A percentile compares a stretch with the other conserved stretches of the same genome.
These are phyloP conservation scores for Phrynocephalus vlangalii DNA, from an alignment of 2,797 vertebrate species.

Conservation along the genomic window DNA sequence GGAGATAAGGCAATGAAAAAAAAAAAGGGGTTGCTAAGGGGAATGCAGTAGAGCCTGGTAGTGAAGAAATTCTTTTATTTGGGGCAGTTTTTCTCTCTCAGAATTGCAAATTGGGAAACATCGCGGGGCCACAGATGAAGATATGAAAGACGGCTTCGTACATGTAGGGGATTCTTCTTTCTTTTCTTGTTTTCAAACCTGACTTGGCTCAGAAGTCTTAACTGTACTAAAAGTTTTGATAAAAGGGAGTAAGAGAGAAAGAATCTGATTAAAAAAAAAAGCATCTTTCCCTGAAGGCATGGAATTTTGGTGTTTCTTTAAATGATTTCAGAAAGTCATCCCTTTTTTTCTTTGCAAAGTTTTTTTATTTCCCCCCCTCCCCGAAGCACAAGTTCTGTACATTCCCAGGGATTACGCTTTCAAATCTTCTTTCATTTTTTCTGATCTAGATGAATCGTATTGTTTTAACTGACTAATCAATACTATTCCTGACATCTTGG, in stretches of 20 bases:
- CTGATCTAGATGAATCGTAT: slow-evolving; percentile 52
- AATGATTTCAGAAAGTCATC: slow-evolving; percentile 43
- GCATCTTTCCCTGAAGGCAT: slow-evolving; percentile 33
- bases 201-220: slow-evolving; percentile 21
- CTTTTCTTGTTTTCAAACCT: slow-evolving; percentile 6
- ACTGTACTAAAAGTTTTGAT: slow-evolving; percentile 37
- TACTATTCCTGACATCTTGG: not conserved
- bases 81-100: not conserved
- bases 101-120: not conserved
- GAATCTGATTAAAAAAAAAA: not conserved
- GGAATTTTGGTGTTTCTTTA: slow-evolving; percentile 48
- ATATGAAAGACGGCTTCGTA: not conserved
- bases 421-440: slow-evolving; percentile 43
- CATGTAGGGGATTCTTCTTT: not conserved
- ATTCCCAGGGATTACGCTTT: slow-evolving; percentile 37
- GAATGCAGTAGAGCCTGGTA: not conserved
- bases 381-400: slow-evolving; percentile 39
- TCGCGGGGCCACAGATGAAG: not conserved
- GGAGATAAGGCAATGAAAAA: too few relatives aligned
- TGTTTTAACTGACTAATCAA: slow-evolving; percentile 47
- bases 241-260: slow-evolving; percentile 6
- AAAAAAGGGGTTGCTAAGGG: too few relatives aligned
- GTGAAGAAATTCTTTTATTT: not conserved
- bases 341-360: slow-evolving; percentile 35
- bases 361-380: slow-evolving; percentile 26